These are phyloP conservation scores for Cyclopterus lumpus DNA, from an alignment of 2,797 vertebrate species.

Conservation along the genomic window DNA sequence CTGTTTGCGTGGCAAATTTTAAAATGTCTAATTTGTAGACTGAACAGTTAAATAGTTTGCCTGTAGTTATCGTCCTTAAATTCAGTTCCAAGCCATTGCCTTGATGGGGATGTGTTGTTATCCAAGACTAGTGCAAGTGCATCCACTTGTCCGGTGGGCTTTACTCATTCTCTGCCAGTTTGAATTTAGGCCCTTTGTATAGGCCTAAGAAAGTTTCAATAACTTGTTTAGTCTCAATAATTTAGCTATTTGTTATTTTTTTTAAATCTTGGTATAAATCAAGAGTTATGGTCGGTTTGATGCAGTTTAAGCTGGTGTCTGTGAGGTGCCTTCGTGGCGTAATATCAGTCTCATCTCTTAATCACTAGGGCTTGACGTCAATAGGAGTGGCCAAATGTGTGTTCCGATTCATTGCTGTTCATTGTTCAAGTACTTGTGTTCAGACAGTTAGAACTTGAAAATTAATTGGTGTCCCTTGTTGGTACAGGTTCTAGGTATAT, in stretches of 20 bases:
- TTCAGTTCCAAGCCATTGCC: no score
- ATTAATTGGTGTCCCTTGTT: constrained; percentile 1
- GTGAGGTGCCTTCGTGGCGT: constrained; percentile 35
- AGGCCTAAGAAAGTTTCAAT: not conserved
- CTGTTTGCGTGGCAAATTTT: not conserved
- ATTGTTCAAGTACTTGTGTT: not conserved
- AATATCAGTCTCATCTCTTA: constrained; percentile 69
- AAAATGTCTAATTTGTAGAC: not conserved
- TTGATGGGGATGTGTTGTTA: not conserved
- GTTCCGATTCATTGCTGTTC: constrained; percentile 33
- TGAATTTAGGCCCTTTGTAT: not conserved
- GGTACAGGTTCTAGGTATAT: not conserved
- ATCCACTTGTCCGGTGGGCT: not conserved
- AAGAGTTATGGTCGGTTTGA: constrained; percentile 5
- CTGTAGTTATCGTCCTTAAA: not conserved
- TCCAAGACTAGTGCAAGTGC: not conserved
- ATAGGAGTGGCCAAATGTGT: constrained; percentile 60
- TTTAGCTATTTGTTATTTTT: not conserved
- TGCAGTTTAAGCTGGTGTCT: constrained; percentile 30
- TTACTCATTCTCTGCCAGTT: not conserved
- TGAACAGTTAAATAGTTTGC: not conserved
- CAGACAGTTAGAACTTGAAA: constrained; percentile 47
- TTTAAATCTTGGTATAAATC: not conserved
- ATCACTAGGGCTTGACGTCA: constrained; percentile 76
- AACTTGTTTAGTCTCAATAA: constrained; percentile 9